Percentiles rank a stretch among this genome's conserved stretches.
Evolutionary conservation across 2,113 vertebrate species (phyloP).

Genomic region (Anolis carolinensis): DNA sequence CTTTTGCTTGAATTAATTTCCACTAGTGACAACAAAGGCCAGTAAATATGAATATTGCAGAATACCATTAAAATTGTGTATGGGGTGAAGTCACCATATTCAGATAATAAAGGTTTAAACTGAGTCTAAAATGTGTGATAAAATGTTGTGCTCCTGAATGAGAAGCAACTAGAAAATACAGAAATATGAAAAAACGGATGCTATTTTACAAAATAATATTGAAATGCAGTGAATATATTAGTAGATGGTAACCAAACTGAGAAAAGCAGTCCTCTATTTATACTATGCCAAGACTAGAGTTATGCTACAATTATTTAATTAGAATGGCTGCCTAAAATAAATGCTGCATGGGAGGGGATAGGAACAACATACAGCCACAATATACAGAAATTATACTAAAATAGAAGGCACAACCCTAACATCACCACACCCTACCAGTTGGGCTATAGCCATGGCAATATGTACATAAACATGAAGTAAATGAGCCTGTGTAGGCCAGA

Average conservation of each 20-base stretch:
- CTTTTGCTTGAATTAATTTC: background rate
- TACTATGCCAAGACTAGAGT: background rate
- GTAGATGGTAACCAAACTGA: background rate
- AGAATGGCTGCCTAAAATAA: background rate
- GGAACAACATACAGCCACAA: background rate
- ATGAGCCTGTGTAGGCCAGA: background rate
- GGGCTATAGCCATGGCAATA: background rate
- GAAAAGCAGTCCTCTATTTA: slow-evolving; percentile 42
- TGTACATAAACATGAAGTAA: background rate
- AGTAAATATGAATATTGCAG: background rate
- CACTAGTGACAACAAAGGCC: background rate
- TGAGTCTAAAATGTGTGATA: background rate
- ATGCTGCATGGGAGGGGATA: background rate
- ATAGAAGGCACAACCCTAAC: background rate
- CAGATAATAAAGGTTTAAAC: background rate
- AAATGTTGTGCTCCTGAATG: background rate
- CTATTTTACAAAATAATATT: background rate
- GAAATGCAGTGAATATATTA: background rate
- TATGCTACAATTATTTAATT: background rate
- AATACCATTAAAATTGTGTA: background rate
- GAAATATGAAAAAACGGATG: background rate
- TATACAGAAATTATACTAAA: background rate
- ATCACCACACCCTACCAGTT: background rate
- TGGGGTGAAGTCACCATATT: background rate
- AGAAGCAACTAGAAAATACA: background rate